phyloP scores from a whole-genome alignment of 2,888 invertebrate genomes.

The Syritta pipiens region DNA sequence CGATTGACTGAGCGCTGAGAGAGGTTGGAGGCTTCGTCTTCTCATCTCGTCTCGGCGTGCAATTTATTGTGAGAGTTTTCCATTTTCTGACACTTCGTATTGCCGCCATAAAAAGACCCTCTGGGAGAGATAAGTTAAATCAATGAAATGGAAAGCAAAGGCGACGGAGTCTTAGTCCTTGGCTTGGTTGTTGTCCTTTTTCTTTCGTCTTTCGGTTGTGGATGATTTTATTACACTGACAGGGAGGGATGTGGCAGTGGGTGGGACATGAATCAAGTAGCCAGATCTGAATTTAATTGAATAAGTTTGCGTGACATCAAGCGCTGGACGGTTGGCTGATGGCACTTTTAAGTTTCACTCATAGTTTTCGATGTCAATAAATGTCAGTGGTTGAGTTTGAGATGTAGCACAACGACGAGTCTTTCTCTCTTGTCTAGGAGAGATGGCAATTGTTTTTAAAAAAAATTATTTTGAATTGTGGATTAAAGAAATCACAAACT shows the following conservation, averaged over 20 bases:
- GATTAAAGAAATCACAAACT: too few species aligned
- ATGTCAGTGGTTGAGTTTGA: too few species aligned
- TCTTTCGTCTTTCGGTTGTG: not conserved
- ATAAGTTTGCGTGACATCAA: too few species aligned
- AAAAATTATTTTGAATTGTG: too few species aligned
- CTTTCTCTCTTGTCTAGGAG: too few species aligned
- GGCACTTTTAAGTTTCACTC: too few species aligned
- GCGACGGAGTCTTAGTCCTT: not conserved
- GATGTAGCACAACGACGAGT: too few species aligned
- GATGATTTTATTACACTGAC: conserved; percentile 7
- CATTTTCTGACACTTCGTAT: conserved; percentile 27
- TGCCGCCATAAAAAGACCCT: conserved; percentile 37
- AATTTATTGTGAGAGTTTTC: conserved; percentile 36
- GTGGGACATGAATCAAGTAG: too few species aligned
- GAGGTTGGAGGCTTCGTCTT: conserved; percentile 35
- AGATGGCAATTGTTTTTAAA: too few species aligned
- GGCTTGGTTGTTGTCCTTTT: conserved; percentile 8
- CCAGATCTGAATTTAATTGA: not conserved
- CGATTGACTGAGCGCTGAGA: conserved; percentile 24
- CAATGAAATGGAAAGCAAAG: conserved; percentile 25
- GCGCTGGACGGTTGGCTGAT: too few species aligned
- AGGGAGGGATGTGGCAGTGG: too few species aligned
- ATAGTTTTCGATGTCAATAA: too few species aligned
- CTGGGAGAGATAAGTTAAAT: conserved; percentile 40
- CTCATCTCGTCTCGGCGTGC: conserved; percentile 49